Evolutionary conservation across 2,797 vertebrate species (phyloP), one percentile per base, ranked within the genome.

Genomic region (Phrynocephalus forsythii): DNA sequence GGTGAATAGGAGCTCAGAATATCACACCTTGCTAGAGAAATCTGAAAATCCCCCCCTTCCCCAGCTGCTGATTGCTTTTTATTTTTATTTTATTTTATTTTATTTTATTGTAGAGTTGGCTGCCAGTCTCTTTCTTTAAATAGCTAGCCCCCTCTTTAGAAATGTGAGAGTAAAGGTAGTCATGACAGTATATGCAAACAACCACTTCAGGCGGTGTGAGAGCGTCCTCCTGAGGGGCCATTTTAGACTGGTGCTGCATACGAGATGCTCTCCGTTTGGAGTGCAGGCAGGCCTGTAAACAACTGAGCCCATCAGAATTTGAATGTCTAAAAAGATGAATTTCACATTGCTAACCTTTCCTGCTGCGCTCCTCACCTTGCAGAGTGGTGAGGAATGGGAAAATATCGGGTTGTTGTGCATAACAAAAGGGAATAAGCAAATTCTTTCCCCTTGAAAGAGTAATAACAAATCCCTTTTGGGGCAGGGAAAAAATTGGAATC

Each of bases 241-340:
- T 91, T 94, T 95, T 92, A 91, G 95, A 88, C 85, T 48, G 91
- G 80, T 52, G 84, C 11, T 1, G 0, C 76, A 79, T 38, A 82
- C 15, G 71, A 50, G 60, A 89, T 90, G 38, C 83, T 68, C 91
- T 84, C 81, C 92, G 44, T 83, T 88, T 94, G 86, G 82, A 92
- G 90, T 78, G 77, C 88, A 91, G 81, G 80, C 86, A 91, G 79
- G 80, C 86, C 67, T 91, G 90, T 91, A 95, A 93, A 92, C 38
- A 92, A 89, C 85, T 52, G 67, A 84, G 73, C 78, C 66, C 69
- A 87, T 73, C 84, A 79, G 86, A 88, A 88, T 91, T 87, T 91
- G 81, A 90, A 91, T 91, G 85, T 87, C 66, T 91, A 87, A 90
- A 87, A 90, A 85, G 60, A 78, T 89, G 75, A 20, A 44, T 78